Evolutionary conservation across 1,140 invertebrate genomes (phyloP).

Genomic region (Drosophila nigrodunni): DNA sequence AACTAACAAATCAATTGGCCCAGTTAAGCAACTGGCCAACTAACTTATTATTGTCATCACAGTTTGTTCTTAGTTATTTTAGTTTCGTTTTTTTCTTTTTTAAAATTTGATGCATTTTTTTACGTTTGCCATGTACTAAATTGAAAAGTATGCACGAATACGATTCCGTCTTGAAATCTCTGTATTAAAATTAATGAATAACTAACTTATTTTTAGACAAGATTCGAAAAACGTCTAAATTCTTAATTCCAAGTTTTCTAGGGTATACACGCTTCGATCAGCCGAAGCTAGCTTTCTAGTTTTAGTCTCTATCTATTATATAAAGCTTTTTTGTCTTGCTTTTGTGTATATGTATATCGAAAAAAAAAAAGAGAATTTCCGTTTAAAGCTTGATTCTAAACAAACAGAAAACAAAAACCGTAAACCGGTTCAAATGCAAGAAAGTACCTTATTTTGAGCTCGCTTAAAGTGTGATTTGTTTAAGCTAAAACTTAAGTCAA

Average conservation of each 20-base stretch:
- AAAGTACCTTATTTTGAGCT: conserved; percentile 49
- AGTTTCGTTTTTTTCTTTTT: conserved; percentile 8
- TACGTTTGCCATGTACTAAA: conserved; percentile 39
- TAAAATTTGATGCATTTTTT: conserved; percentile 17
- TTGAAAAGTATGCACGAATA: conserved; percentile 37
- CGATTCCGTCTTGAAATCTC: conserved; percentile 48
- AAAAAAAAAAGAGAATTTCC: neutral
- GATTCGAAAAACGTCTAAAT: neutral
- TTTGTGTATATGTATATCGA: conserved; percentile 33
- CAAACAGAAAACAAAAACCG: neutral
- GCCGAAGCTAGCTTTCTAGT: conserved; percentile 12
- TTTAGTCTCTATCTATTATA: neutral
- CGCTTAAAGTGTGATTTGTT: conserved; percentile 75
- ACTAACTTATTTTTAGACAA: conserved; percentile 23
- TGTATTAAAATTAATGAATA: conserved; percentile 33
- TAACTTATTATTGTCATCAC: conserved; percentile 25
- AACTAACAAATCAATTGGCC: conserved; percentile 53
- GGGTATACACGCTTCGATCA: conserved; percentile 17
- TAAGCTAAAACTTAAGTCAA: conserved; percentile 57
- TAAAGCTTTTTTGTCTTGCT: neutral
- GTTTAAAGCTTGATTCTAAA: conserved; percentile 16
- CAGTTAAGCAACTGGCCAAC: conserved; percentile 45
- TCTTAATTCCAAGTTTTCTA: conserved; percentile 5
- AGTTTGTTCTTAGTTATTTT: conserved; percentile 4
- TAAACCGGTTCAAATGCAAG: conserved; percentile 41